Conservation (phyloP, 2,797 vertebrate species). For the Sciurus vulgaris region DNA sequence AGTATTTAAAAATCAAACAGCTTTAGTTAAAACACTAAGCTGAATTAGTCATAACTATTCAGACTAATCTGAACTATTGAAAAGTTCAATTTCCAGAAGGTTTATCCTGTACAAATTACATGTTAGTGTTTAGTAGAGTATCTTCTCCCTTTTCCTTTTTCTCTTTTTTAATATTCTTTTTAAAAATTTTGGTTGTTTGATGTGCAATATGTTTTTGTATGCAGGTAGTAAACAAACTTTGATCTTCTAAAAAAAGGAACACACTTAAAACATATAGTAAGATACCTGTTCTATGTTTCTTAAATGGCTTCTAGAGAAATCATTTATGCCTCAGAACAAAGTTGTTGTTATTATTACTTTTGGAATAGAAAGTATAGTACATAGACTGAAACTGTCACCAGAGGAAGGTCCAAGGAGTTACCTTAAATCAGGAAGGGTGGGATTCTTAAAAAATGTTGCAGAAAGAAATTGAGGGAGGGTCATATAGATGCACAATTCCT, state of each 20-base stretch:
- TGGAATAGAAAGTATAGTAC: background rate
- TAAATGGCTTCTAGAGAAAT: conserved; percentile 45
- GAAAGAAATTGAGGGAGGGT: background rate
- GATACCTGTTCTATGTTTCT: background rate
- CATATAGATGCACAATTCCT: background rate
- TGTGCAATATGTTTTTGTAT: conserved; percentile 99
- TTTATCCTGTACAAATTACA: conserved; percentile 96
- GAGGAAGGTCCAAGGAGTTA: background rate
- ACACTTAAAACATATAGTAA: background rate
- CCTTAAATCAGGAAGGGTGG: background rate
- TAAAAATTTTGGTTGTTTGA: conserved; percentile 99
- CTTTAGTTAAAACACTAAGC: conserved; percentile 97
- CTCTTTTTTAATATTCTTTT: conserved; percentile 75
- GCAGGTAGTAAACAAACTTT: conserved; percentile 99
- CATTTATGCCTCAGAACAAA: conserved; percentile 14
- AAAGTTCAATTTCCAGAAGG: conserved; percentile 95
- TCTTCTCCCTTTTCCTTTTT: conserved; percentile 65
- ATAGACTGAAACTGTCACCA: background rate
- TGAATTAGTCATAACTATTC: conserved; percentile 91
- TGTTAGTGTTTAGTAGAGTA: conserved; percentile 92
- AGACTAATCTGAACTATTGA: conserved; percentile 97
- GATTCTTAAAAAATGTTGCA: background rate
- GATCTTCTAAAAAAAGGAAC: conserved; percentile 91
- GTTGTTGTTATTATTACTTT: background rate
- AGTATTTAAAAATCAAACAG: conserved; percentile 99